Evolutionary conservation across 1,140 invertebrate genomes (phyloP).

Genomic region (Meloidogyne hapla): DNA sequence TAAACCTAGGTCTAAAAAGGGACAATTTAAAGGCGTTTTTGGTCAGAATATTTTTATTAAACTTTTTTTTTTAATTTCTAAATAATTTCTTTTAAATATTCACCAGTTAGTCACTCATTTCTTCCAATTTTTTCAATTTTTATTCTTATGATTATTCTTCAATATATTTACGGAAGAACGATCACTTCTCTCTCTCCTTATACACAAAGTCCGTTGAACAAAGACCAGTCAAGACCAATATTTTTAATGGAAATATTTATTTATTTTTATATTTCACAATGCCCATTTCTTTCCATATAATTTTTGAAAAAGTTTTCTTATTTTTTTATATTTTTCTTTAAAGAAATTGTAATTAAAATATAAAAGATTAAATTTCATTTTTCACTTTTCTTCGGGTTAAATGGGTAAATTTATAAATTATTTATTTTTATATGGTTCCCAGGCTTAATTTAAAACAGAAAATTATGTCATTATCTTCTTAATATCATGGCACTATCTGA

Average conservation of each 20-base stretch:
- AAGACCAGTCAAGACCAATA: slow-evolving; percentile 1
- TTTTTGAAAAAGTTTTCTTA: too few relatives aligned
- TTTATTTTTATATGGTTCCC: too few relatives aligned
- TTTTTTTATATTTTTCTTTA: not conserved
- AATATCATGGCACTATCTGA: too few relatives aligned
- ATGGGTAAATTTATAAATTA: too few relatives aligned
- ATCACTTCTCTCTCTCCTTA: not conserved
- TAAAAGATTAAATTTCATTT: not conserved
- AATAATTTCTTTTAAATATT: too few relatives aligned
- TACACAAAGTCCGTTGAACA: not conserved
- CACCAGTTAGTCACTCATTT: not conserved
- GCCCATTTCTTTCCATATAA: not conserved
- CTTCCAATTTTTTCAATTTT: not conserved
- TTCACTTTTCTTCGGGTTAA: not conserved
- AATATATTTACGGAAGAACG: not conserved
- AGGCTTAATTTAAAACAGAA: too few relatives aligned
- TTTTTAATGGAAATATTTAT: not conserved
- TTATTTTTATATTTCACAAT: slow-evolving; percentile 5
- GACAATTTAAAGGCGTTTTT: too few relatives aligned
- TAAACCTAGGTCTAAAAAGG: too few relatives aligned
- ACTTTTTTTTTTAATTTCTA: too few relatives aligned
- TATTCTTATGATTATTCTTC: not conserved
- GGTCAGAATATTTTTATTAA: too few relatives aligned
- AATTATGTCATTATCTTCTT: too few relatives aligned
- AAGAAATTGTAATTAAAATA: not conserved